Percentiles rank a stretch among this genome's conserved stretches.
Evolutionary conservation across 2,888 invertebrate species (phyloP).

Genomic region (Ochropacha duplaris): DNA sequence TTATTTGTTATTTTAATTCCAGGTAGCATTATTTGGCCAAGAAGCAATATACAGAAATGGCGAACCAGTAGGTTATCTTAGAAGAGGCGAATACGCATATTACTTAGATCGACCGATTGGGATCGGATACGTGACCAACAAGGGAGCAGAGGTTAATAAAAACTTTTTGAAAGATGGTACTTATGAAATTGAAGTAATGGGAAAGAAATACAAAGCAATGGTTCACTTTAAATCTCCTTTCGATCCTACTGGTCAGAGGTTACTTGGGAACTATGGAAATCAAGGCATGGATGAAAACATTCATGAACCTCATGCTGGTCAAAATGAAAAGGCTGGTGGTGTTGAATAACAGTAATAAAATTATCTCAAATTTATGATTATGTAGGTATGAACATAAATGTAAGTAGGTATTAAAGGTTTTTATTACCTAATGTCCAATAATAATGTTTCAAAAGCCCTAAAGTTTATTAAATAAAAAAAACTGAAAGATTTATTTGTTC

Average conservation of each 20-base stretch:
- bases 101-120: constrained; percentile 81
- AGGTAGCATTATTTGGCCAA: constrained; percentile 91
- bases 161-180: constrained; percentile 87
- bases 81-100: constrained; percentile 91
- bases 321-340: constrained; percentile 75
- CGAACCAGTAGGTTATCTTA: constrained; percentile 88
- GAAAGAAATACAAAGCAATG: constrained; percentile 87
- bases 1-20: constrained; percentile 22
- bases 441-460: too few relatives aligned
- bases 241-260: constrained; percentile 89
- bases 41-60: constrained; percentile 93
- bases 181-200: constrained; percentile 92
- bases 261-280: constrained; percentile 86
- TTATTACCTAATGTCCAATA: too few relatives aligned
- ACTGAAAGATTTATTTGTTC: too few relatives aligned
- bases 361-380: constrained; percentile 43
- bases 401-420: too few relatives aligned
- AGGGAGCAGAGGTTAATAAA: constrained; percentile 84
- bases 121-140: constrained; percentile 83
- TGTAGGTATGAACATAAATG: too few relatives aligned
- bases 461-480: too few relatives aligned
- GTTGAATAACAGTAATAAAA: constrained; percentile 60
- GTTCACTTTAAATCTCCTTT: constrained; percentile 90
- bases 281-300: constrained; percentile 66
- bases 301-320: constrained; percentile 72